phyloP scores from a whole-genome alignment of 2,888 invertebrate species.

The Cryptocephalus moraei region DNA sequence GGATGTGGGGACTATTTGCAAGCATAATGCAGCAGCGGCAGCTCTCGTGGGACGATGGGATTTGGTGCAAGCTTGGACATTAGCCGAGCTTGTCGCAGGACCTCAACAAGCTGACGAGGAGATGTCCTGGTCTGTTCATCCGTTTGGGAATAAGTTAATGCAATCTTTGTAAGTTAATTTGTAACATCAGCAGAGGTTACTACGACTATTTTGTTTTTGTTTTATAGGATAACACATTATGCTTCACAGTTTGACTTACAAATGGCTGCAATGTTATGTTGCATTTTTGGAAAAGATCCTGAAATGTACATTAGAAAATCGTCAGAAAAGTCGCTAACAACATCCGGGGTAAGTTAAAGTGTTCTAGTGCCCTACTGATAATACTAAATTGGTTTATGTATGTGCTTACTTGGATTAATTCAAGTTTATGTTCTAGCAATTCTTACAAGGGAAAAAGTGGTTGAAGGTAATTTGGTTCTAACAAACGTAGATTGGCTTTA shows the following conservation, averaged over 20 bases:
- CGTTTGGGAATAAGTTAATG: conserved; percentile 76
- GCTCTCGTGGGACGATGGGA: conserved; percentile 65
- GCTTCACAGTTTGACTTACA: conserved; percentile 77
- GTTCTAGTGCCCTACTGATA: background rate
- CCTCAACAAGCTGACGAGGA: conserved; percentile 46
- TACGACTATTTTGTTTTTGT: conserved; percentile 10
- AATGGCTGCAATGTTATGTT: conserved; percentile 88
- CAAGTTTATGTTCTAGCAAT: background rate
- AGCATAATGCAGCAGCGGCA: conserved; percentile 70
- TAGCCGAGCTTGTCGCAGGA: conserved; percentile 62
- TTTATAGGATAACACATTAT: conserved; percentile 65
- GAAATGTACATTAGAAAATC: conserved; percentile 21
- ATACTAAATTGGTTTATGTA: background rate
- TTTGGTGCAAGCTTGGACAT: conserved; percentile 78
- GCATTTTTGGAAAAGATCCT: conserved; percentile 62
- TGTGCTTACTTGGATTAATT: background rate
- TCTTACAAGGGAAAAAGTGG: conserved; percentile 48
- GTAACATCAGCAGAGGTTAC: too few relatives aligned
- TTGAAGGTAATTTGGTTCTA: conserved; percentile 44
- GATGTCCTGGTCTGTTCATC: conserved; percentile 71
- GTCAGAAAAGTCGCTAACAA: conserved; percentile 21
- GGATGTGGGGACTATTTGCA: conserved; percentile 59
- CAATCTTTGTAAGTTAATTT: conserved; percentile 65
- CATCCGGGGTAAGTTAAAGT: conserved; percentile 23
- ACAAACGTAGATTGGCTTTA: too few relatives aligned